Evolutionary conservation across 2,797 vertebrate genomes (phyloP), one percentile per base, ranked within the genome.

Genomic region (Varecia variegata): DNA sequence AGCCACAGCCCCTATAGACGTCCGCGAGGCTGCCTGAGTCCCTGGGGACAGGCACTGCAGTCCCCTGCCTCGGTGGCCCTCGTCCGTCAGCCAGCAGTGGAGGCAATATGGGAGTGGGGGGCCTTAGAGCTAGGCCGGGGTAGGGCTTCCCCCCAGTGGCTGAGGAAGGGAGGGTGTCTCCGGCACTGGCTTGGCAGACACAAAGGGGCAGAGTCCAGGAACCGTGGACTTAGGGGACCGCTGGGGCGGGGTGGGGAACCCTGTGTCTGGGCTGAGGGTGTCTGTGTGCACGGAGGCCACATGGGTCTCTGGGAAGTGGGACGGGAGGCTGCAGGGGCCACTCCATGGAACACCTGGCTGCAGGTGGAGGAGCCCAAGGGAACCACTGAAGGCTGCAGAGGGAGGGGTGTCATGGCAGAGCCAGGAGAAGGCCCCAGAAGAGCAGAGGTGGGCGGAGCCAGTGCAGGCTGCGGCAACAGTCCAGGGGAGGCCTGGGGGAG

Each of bases 341-440:
- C 6, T 17, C 45, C 11, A 0, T 0, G 14, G 65, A 32, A 23
- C 2, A 0, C 15, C 45, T 40, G 77, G 32, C 1, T 43, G 27
- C 40, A 14, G 80, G 35, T 27, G 27, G 27, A 81, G 25, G 32
- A 50, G 85, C 35, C 38, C 45, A 3, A 52, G 50, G 90, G 74
- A 25, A 60, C 38, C 11, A 7, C 4, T 2, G 17, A 45, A 15
- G 71, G n/a, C 35, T 25, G 9, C 7, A 17, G 12, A 27, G 52
- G 30, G 23, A 6, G 18, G 4, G 43, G 2, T 20, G 62, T 10
- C 0, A 0, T 18, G 27, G 38, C 2, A 0, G 25, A 23, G 4
- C n/a, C 0, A 4, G 54, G 45, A 62, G 32, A 9, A 83, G 67
- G 25, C 0, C 0, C 15, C 1, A 0, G 8, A 9, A 18, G 70